These are phyloP conservation scores for Megaceryle maxima DNA, from an alignment of 2,113 vertebrate genomes.

Conservation along the genomic window DNA sequence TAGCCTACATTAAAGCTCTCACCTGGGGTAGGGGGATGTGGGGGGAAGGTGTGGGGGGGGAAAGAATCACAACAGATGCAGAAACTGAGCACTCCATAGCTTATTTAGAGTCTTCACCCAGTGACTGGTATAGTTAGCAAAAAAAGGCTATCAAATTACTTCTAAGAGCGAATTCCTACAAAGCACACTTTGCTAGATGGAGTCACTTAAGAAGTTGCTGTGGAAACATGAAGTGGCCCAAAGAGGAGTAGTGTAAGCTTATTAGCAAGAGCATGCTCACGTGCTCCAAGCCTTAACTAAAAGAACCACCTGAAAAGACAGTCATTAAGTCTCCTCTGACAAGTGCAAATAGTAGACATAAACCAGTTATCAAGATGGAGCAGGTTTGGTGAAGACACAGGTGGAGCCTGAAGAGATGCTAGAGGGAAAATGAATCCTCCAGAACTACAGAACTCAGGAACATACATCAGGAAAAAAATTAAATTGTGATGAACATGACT, in stretches of 20 bases:
- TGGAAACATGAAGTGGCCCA: neutral
- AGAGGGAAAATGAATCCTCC: neutral
- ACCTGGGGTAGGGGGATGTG: neutral
- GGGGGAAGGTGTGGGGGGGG: no score
- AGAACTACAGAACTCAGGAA: neutral
- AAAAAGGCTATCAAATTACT: neutral
- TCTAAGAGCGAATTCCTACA: neutral
- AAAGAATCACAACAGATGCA: neutral
- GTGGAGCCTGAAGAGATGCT: neutral
- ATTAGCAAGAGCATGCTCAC: neutral
- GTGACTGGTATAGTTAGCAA: neutral
- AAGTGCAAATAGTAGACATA: rapidly evolving
- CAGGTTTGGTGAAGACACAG: neutral
- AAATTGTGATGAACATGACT: neutral
- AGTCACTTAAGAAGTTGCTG: neutral
- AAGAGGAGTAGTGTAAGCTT: neutral
- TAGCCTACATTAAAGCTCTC: neutral
- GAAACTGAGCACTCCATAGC: neutral
- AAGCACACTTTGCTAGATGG: conserved; percentile 18
- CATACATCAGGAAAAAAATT: neutral
- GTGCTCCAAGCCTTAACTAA: neutral
- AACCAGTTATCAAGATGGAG: neutral
- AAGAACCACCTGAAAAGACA: neutral
- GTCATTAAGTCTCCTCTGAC: rapidly evolving
- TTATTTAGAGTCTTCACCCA: conserved; percentile 11